Percentiles rank a stretch among this genome's conserved stretches.
These are phyloP conservation scores for Trichogramma evanescens DNA, from an alignment of 2,888 invertebrate species.

Conservation along the genomic window DNA sequence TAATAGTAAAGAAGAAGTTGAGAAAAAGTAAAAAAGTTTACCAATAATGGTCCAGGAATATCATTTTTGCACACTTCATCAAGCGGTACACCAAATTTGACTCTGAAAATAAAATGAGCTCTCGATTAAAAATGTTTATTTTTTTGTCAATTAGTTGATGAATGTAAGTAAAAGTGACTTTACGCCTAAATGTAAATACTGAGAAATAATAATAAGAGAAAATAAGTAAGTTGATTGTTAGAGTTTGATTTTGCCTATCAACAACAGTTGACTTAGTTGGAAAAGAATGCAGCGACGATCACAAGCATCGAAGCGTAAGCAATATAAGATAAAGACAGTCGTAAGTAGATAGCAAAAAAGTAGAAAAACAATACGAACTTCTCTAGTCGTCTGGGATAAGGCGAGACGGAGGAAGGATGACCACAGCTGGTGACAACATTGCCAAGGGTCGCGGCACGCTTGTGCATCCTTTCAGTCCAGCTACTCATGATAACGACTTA, in stretches of 20 bases:
- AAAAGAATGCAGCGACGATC: no score
- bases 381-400: conserved; percentile 77
- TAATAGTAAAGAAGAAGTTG: neutral
- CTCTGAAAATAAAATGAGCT: conserved; percentile 47
- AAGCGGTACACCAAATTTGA: conserved; percentile 87
- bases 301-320: no score
- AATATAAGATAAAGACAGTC: no score
- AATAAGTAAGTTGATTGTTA: neutral
- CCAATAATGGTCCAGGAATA: conserved; percentile 86
- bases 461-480: conserved; percentile 88
- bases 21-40: conserved; percentile 37
- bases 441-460: conserved; percentile 82
- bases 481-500: conserved; percentile 62
- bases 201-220: neutral
- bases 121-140: neutral
- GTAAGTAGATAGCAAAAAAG: no score
- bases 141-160: neutral
- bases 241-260: no score
- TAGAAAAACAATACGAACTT: conserved; percentile 47
- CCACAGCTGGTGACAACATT: conserved; percentile 88
- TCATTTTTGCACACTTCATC: conserved; percentile 92
- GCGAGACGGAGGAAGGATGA: conserved; percentile 66
- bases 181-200: no score
- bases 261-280: no score
- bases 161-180: no score